Evolutionary conservation across 2,797 vertebrate species (phyloP), one percentile per base, ranked within the genome.

Genomic region (Hozukius guyotensis): DNA sequence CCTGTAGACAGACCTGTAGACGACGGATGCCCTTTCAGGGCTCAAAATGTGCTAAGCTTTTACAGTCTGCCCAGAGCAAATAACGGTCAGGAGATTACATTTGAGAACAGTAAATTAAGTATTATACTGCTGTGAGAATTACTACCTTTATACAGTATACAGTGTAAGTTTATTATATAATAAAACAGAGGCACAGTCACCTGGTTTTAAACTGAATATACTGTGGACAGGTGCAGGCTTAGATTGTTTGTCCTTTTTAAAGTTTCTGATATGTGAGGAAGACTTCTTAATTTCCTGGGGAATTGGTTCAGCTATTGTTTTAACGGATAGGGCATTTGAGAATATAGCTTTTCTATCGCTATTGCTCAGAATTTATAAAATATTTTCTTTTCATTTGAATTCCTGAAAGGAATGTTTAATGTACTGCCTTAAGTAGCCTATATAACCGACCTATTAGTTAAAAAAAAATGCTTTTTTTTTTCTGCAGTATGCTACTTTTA

Each of bases 1-100:
- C 69, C 72, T 72, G 74, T 3, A 85, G 80, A 70, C 72, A 79
- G 80, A 87, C 77, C 42, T 75, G 66, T 8, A 79, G 72, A 82
- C 81, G 27, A 34, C 4, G 27, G 85, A 46, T 83, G 77, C 20
- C 69, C 86, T 88, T 81, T 80, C 59, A 69, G n/a, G 27, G 24
- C 62, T 83, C 59, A 71, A 72, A 80, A 62, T 81, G 24, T 72
- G 49, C 68, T 34, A 60, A 67, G 60, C 60, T 56, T 76, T 82
- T 71, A 42, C 24, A 38, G 16, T 68, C 49, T 3, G 53, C 46
- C 52, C 34, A 56, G 42, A 71, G 38, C 32, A 46, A 72, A 57
- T 57, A 61, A 18, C 49, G 65, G 20, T 24, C 11, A 18, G 59
- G n/a, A 79, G 16, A 68, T 63, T 66, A 61, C 11, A 25, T 46